Evolutionary conservation across 64 coral and sea anemone species (phyloP).

Genomic region (Pachyseris speciosa): DNA sequence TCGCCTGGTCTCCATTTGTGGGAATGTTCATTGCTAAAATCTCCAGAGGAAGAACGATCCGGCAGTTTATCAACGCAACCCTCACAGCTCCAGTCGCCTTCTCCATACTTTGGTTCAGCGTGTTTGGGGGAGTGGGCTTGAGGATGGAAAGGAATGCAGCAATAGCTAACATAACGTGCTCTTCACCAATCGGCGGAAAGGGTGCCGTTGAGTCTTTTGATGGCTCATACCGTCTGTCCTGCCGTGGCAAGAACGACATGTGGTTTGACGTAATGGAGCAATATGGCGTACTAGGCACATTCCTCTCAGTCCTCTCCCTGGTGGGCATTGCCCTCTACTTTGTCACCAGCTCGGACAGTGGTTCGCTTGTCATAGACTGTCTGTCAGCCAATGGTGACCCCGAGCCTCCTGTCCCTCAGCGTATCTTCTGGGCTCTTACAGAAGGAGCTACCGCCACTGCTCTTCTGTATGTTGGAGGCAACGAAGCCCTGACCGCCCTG

Average conservation of each 20-base stretch:
- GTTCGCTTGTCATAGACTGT: constrained; percentile 70
- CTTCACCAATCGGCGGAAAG: neutral
- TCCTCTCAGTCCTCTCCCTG: constrained; percentile 55
- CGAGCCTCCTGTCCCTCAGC: constrained; percentile 64
- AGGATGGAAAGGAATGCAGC: constrained; percentile 55
- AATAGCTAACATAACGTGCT: constrained; percentile 22
- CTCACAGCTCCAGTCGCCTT: constrained; percentile 54
- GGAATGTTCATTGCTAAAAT: constrained; percentile 69
- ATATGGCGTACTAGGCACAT: constrained; percentile 11
- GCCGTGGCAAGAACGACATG: constrained; percentile 42
- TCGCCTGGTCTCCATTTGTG: constrained; percentile 69
- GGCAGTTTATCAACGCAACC: constrained; percentile 59
- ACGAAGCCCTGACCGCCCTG: constrained; percentile 41
- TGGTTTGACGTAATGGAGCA: constrained; percentile 68
- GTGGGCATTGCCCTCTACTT: constrained; percentile 71
- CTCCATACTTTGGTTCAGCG: constrained; percentile 60
- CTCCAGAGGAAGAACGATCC: constrained; percentile 63
- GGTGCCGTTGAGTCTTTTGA: neutral
- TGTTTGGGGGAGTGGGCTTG: constrained; percentile 57
- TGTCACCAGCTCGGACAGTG: constrained; percentile 75
- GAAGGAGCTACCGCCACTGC: constrained; percentile 68
- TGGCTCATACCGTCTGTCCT: constrained; percentile 39
- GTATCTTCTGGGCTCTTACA: constrained; percentile 76
- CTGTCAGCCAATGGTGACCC: constrained; percentile 70
- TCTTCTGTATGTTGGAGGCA: constrained; percentile 44